Evolutionary conservation across 2,797 vertebrate genomes (phyloP).

Genomic region (Centroberyx gerrardi): DNA sequence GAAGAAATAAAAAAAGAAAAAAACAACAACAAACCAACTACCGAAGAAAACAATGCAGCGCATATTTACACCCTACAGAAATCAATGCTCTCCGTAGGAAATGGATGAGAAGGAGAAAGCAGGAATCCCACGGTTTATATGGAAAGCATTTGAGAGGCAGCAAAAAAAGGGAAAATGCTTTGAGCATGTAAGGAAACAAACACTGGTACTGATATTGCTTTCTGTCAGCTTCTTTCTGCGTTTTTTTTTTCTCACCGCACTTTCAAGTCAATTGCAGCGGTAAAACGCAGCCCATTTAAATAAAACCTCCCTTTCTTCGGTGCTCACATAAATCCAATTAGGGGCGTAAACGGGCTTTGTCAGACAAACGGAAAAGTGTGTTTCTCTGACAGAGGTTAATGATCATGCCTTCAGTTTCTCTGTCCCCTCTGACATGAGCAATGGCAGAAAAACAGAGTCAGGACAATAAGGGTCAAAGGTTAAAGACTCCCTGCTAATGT

Average conservation of each 20-base stretch:
- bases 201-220: slow-evolving; percentile 69
- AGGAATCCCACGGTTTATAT: slow-evolving; percentile 56
- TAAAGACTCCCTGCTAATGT: slow-evolving; percentile 80
- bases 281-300: slow-evolving; percentile 62
- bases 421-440: slow-evolving; percentile 73
- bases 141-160: slow-evolving; percentile 56
- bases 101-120: slow-evolving; percentile 70
- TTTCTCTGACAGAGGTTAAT: slow-evolving; percentile 79
- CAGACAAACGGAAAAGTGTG: slow-evolving; percentile 69
- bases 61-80: slow-evolving; percentile 88
- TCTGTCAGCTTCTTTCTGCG: slow-evolving; percentile 49
- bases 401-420: slow-evolving; percentile 57
- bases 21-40: slow-evolving; percentile 77
- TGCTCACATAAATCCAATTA: slow-evolving; percentile 76
- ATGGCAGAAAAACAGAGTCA: slow-evolving; percentile 76
- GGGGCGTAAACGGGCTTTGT: slow-evolving; percentile 63
- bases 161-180: slow-evolving; percentile 29
- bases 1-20: slow-evolving; percentile 38
- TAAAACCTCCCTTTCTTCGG: slow-evolving; percentile 64
- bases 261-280: slow-evolving; percentile 23
- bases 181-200: slow-evolving; percentile 55
- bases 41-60: slow-evolving; percentile 82
- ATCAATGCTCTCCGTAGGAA: slow-evolving; percentile 71
- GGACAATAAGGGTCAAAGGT: slow-evolving; percentile 73
- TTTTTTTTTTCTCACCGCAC: slow-evolving; percentile 28